These are phyloP conservation scores for Enteromius argenteus DNA, from an alignment of 2,797 vertebrate genomes.

Conservation along the genomic window DNA sequence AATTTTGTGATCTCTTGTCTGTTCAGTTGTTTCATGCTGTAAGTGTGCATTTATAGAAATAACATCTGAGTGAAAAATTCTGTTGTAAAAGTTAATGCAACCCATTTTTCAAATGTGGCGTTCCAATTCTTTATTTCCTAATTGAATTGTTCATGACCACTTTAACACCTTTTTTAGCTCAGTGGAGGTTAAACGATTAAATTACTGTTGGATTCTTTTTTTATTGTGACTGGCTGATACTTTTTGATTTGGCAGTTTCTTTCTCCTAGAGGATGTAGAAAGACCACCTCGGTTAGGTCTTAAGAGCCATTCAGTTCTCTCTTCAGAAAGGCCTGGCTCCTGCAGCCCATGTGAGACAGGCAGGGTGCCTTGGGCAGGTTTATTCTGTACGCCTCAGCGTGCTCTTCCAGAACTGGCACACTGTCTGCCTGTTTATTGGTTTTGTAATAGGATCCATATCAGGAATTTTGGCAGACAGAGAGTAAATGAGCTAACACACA, in stretches of 20 bases:
- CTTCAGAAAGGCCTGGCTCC: slow-evolving; percentile 1
- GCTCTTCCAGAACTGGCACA: slow-evolving; percentile 42
- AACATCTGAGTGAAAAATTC: not conserved
- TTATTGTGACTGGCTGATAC: not conserved
- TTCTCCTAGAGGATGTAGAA: slow-evolving; percentile 24
- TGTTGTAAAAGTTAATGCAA: not conserved
- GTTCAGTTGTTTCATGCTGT: not conserved
- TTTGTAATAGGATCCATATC: slow-evolving; percentile 70
- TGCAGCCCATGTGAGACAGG: slow-evolving; percentile 2
- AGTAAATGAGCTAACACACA: slow-evolving; percentile 77
- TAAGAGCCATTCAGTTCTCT: slow-evolving; percentile 8
- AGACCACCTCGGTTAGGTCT: not conserved
- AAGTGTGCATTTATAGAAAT: no score
- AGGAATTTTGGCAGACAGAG: slow-evolving; percentile 71
- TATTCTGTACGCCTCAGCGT: slow-evolving; percentile 35
- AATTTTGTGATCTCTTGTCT: not conserved
- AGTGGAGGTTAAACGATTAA: not conserved
- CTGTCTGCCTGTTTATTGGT: slow-evolving; percentile 61
- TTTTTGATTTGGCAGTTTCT: slow-evolving; percentile 1
- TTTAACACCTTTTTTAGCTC: not conserved
- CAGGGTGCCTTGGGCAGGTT: slow-evolving; percentile 19
- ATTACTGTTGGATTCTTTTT: not conserved
- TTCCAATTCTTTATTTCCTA: not conserved
- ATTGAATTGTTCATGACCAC: not conserved
- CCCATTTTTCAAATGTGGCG: not conserved